Evolutionary conservation across 1,140 invertebrate species (phyloP).

Genomic region (Aleiodes sp.): DNA sequence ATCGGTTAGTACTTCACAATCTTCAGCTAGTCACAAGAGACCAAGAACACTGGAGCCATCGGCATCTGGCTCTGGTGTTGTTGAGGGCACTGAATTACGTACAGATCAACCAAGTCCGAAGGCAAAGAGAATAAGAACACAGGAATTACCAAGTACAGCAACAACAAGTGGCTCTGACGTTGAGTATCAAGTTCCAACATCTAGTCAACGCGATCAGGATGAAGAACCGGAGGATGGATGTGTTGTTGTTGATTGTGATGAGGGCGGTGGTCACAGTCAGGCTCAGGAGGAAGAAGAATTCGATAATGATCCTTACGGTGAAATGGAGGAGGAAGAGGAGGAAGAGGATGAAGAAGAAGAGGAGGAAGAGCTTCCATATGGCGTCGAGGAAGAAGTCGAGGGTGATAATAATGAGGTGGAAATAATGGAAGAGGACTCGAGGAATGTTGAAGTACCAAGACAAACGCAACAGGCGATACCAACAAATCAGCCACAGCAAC

Average conservation of each 20-base stretch:
- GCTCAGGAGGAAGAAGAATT: conserved; percentile 70
- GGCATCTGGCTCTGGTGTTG: conserved; percentile 63
- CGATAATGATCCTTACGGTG: conserved; percentile 68
- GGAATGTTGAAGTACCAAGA: conserved; percentile 68
- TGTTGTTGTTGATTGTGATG: conserved; percentile 73
- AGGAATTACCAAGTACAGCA: conserved; percentile 50
- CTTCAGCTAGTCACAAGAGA: conserved; percentile 67
- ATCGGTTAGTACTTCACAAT: conserved; percentile 72
- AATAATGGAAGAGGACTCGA: conserved; percentile 70
- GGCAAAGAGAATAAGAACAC: conserved; percentile 53
- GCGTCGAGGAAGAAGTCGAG: conserved; percentile 62
- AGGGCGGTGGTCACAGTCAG: conserved; percentile 66
- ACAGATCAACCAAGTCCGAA: conserved; percentile 61
- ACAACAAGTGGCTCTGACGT: conserved; percentile 60
- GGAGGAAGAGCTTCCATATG: conserved; percentile 66
- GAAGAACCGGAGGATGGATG: conserved; percentile 81
- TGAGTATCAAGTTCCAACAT: conserved; percentile 74
- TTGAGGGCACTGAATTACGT: conserved; percentile 63
- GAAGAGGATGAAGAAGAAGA: conserved; percentile 69
- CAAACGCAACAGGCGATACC: conserved; percentile 55
- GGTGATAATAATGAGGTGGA: conserved; percentile 75
- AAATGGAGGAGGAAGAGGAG: conserved; percentile 67
- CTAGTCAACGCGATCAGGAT: conserved; percentile 82
- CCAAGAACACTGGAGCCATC: conserved; percentile 69
- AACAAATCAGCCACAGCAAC: conserved; percentile 53